Conservation (phyloP, 2,888 invertebrate species). For the Dichetophora obliterata region DNA sequence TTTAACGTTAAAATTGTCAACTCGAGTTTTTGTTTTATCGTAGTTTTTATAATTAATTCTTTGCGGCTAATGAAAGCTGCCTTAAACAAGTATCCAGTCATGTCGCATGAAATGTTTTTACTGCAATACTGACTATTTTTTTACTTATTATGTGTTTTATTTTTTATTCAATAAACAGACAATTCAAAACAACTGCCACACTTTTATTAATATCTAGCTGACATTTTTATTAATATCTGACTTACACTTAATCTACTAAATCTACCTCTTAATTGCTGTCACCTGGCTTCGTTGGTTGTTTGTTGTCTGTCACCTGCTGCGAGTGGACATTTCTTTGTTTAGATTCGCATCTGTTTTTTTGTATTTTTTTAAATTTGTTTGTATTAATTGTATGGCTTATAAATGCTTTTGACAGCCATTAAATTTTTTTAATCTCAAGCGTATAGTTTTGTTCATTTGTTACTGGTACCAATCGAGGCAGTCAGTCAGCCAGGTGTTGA, state of each 20-base stretch:
- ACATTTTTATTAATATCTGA: background rate
- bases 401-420: conserved; percentile 18
- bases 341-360: background rate
- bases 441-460: background rate
- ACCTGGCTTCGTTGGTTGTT: background rate
- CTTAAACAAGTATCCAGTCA: no score
- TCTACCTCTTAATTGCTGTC: conserved; percentile 9
- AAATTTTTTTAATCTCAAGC: conserved; percentile 1
- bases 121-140: background rate
- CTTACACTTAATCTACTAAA: background rate
- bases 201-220: no score
- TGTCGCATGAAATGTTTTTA: no score
- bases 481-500: background rate
- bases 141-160: background rate
- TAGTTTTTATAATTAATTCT: no score
- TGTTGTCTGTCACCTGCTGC: background rate
- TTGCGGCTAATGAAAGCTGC: no score
- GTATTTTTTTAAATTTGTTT: conserved; percentile 7
- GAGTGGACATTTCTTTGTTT: background rate
- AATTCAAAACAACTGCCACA: background rate
- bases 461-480: background rate
- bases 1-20: no score
- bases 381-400: background rate
- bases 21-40: no score
- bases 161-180: background rate